Base-by-base conservation (phyloP, 2,113 vertebrate genomes). In the Nothoprocta perdicaria region DNA sequence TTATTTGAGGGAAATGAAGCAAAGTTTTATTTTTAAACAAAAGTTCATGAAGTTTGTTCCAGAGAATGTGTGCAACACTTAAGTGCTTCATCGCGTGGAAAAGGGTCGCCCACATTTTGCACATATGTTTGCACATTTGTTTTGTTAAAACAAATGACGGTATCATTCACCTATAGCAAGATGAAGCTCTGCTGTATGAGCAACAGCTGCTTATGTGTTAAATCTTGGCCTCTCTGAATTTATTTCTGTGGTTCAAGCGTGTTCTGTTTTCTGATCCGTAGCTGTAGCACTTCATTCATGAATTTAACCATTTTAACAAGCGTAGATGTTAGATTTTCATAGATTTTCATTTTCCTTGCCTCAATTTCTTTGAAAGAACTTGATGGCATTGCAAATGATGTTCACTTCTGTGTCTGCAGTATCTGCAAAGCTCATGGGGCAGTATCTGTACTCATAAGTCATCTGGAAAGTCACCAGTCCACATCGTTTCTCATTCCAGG, bases 111-210 rank as follows among this genome's bases (percentile, higher is more conserved):
- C 86, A 92, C 14, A 50, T 94, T 92, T 94, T 92, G 63, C 82
- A 76, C 71, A 84, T 46, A 80, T 69, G 84, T 73, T 87, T 92
- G 35, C 63, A 69, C 43, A 35, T 89, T 91, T 69, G 71, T 84
- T 94, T 86, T 79, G 35, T 35, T 82, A 81, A 81, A 94, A 69
- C 22, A 88, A 84, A 86, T 86, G n/a, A 83, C 77, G 33, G 66
- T 73, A 76, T 86, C 77, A 76, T 94, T 88, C 50, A 96, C 67
- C 62, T 88, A 73, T 6, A 76, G n/a, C 43, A 74, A 66, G 33
- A 84, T 27, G 45, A 78, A 89, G 10, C 21, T 88, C 41, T 84
- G 76, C 23, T 76, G 35, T 76, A 88, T 73, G 62, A 84, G 13
- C 81, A 86, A 86, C n/a, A 79, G 69, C 66, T 92, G 71, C 4